Conservation (phyloP, 2,797 vertebrate genomes). For the Linurgus olivaceus region DNA sequence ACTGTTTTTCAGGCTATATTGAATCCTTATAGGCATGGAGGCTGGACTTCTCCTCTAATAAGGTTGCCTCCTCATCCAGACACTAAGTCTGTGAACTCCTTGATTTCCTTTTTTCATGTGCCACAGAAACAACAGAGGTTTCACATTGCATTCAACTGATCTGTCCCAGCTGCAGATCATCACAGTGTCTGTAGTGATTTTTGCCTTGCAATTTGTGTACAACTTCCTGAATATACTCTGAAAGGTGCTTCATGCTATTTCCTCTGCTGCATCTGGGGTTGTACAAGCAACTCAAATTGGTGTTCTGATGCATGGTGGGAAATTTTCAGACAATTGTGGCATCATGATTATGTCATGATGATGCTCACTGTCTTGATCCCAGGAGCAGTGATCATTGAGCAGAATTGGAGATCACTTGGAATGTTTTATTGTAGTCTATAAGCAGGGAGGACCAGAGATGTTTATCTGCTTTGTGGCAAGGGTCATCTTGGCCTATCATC, state of each 20-base stretch:
- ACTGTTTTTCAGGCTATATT: not conserved
- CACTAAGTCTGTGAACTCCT: not conserved
- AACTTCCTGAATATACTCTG: not conserved
- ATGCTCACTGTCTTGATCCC: not conserved
- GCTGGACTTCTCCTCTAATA: not conserved
- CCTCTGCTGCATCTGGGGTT: not conserved
- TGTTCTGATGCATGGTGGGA: not conserved
- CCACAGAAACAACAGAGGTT: not conserved
- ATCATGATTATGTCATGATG: not conserved
- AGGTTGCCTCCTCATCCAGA: not conserved
- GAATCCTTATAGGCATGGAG: not conserved
- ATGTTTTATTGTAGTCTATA: not conserved
- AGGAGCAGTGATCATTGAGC: not conserved
- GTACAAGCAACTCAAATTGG: not conserved
- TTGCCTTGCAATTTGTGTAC: not conserved
- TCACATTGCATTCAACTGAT: not conserved
- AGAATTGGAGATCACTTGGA: not conserved
- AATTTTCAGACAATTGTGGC: not conserved
- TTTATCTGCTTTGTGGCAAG: not conserved
- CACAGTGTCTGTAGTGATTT: not conserved
- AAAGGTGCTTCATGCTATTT: not conserved
- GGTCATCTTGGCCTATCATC: not conserved
- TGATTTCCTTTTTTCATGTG: not conserved
- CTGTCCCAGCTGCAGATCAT: not conserved
- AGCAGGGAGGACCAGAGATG: not conserved